Percentiles rank a stretch among this genome's conserved stretches.
phyloP scores from a whole-genome alignment of 2,797 vertebrate species.

The Clarias laeviceps region DNA sequence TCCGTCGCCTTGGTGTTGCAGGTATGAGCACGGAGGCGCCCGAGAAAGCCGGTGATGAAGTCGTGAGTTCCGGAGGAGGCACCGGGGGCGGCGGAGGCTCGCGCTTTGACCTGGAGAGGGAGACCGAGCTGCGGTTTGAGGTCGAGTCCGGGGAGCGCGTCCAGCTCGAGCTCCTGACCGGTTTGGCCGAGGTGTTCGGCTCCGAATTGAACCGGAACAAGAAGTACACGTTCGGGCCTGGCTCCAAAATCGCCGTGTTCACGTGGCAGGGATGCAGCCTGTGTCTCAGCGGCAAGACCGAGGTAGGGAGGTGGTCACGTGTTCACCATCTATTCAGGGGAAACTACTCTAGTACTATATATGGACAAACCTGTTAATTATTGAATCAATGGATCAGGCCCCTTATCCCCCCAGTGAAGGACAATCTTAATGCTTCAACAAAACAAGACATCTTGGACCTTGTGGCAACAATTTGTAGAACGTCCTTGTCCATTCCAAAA shows the following conservation, averaged over 20 bases:
- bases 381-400: too few species aligned
- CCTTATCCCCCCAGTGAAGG: too few species aligned
- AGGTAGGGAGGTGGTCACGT: slow-evolving; percentile 71
- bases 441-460: too few species aligned
- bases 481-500: too few species aligned
- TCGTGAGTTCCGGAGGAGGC: slow-evolving; percentile 51
- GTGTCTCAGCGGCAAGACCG: slow-evolving; percentile 89
- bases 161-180: slow-evolving; percentile 88
- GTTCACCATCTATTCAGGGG: not conserved
- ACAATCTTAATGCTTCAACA: too few species aligned
- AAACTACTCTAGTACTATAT: not conserved
- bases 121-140: slow-evolving; percentile 95
- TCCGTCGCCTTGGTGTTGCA: slow-evolving; percentile 16
- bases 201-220: slow-evolving; percentile 96
- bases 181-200: slow-evolving; percentile 93
- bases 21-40: slow-evolving; percentile 73
- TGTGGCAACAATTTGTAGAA: too few species aligned
- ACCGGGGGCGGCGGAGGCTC: slow-evolving; percentile 64
- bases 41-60: slow-evolving; percentile 73
- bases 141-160: slow-evolving; percentile 89
- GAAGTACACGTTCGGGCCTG: slow-evolving; percentile 91
- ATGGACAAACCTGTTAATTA: too few species aligned
- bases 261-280: slow-evolving; percentile 97
- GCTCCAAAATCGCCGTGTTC: slow-evolving; percentile 95
- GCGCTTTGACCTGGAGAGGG: slow-evolving; percentile 89